Base-by-base conservation (phyloP, 2,888 invertebrate genomes). In the Abscondita cerata region DNA sequence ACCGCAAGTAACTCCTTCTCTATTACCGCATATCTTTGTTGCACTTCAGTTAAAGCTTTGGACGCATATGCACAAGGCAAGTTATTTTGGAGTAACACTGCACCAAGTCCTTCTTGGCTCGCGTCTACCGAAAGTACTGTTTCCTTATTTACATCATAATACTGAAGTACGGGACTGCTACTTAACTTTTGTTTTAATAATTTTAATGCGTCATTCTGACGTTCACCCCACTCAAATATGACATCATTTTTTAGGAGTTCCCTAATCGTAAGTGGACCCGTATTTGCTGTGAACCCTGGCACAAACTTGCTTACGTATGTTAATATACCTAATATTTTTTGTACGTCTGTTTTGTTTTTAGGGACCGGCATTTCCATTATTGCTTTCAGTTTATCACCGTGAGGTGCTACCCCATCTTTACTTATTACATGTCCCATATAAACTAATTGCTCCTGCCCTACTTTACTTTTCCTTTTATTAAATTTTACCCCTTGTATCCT, bases 11-110 rank as follows among this genome's bases (percentile, higher is more conserved):
- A 62, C 53, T 78, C 75, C 64, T 75, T 75, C 51, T 76, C 74
- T 11, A 75, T 75, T 61, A 73, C 73, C 15, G 72, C 68, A 62
- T 73, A 75, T 8, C 55, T 67, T 34, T 62, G 9, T 64, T 76
- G 71, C 2, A 70, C 72, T 15, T 50, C 48, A n/a, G 51, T 58
- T 16, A 76, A 25, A 11, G 18, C 4, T 46, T 18, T 46, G 11
- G 75, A 74, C 3, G 75, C 76, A 64, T 74, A 77, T n/a, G 70
- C 72, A 9, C 77, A 67, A 1, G 75, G 76, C 40, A 73, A 68
- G n/a, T 68, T 69, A 20, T 76, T 68, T 66, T 76, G 76, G 5
- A 77, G 44, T 6, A 76, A 56, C 3, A 71, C 73, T 18, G 73
- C 71, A 11, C 75, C 76, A 11, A 75, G 50, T 9, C 36, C 53